phyloP scores from a whole-genome alignment of 2,113 vertebrate species.

The Chionomys nivalis region DNA sequence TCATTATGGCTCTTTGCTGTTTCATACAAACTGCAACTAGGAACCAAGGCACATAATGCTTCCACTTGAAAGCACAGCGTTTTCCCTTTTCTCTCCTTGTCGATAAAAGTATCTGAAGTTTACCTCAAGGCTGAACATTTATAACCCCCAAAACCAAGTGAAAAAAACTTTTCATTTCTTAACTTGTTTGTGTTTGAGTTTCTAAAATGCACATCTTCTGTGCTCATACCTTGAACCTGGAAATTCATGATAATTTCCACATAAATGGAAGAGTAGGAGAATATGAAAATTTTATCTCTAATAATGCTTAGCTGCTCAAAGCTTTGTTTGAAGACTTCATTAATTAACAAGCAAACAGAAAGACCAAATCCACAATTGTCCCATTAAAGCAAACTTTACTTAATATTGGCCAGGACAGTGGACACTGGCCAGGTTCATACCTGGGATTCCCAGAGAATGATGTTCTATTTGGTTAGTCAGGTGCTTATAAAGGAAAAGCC shows the following conservation, averaged over 20 bases:
- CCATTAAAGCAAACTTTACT: background rate
- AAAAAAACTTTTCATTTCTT: background rate
- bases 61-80: slow-evolving; percentile 11
- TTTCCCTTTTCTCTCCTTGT: slow-evolving; percentile 14
- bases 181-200: slow-evolving; percentile 22
- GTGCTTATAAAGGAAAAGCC: background rate
- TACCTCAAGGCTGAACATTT: slow-evolving; percentile 42
- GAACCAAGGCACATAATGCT: background rate
- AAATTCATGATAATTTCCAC: slow-evolving; percentile 21
- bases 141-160: background rate
- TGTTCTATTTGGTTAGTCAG: background rate
- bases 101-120: slow-evolving; percentile 29
- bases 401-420: background rate
- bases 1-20: slow-evolving; percentile 2
- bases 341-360: background rate
- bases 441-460: background rate
- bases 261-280: background rate
- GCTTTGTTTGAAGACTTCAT: slow-evolving; percentile 1
- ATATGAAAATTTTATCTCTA: background rate
- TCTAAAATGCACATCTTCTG: slow-evolving; percentile 12
- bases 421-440: background rate
- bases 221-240: background rate
- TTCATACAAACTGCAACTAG: background rate
- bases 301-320: background rate
- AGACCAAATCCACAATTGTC: background rate